Evolutionary conservation across 2,888 invertebrate genomes (phyloP).

Genomic region (Erynnis tages): DNA sequence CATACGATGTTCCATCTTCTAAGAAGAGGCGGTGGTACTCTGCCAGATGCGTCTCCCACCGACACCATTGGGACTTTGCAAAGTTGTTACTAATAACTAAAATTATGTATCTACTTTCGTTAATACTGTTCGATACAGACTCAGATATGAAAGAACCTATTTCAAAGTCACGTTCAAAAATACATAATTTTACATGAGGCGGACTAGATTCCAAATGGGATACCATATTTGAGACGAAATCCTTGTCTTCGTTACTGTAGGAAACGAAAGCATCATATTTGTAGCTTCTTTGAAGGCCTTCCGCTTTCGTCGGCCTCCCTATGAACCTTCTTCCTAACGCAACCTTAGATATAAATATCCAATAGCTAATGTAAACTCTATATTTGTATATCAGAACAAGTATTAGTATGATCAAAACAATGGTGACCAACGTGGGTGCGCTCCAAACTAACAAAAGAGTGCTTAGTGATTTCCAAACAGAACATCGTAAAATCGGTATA

Average conservation of each 20-base stretch:
- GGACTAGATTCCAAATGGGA: constrained; percentile 81
- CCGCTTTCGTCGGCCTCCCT: constrained; percentile 43
- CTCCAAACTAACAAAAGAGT: constrained; percentile 68
- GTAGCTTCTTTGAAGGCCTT: constrained; percentile 49
- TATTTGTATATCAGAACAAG: constrained; percentile 58
- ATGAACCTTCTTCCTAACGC: constrained; percentile 69
- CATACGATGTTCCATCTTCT: constrained; percentile 79
- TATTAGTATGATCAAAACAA: constrained; percentile 52
- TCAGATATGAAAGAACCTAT: constrained; percentile 84
- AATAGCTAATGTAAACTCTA: constrained; percentile 76
- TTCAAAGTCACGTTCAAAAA: constrained; percentile 86
- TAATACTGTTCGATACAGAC: constrained; percentile 83
- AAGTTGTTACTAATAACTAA: constrained; percentile 85
- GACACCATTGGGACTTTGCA: constrained; percentile 87
- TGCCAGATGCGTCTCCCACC: constrained; percentile 86
- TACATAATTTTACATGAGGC: constrained; percentile 84
- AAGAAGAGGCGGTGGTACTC: constrained; percentile 84
- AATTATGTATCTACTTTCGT: constrained; percentile 83
- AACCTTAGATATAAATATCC: constrained; percentile 79
- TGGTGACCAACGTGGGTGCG: constrained; percentile 59
- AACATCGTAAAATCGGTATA: constrained; percentile 59
- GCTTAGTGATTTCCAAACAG: constrained; percentile 63
- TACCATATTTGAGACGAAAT: constrained; percentile 83
- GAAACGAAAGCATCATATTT: constrained; percentile 83
- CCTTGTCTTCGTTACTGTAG: constrained; percentile 82